phyloP scores from a whole-genome alignment of 2,888 invertebrate species.

The Ormyrus nitidulus region DNA sequence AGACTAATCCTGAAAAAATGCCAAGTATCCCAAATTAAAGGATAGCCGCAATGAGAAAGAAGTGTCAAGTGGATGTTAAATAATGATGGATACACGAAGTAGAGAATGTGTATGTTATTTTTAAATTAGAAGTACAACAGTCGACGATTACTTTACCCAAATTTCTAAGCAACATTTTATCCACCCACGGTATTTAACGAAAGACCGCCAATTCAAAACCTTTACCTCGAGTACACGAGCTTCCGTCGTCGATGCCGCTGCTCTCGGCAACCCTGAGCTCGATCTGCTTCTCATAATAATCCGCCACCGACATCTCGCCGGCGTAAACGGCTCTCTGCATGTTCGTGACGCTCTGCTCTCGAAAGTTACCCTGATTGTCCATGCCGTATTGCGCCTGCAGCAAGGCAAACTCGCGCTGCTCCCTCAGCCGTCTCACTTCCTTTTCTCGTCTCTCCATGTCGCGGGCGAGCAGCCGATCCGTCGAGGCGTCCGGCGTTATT shows the following conservation, averaged over 20 bases:
- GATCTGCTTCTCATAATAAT: slow-evolving; percentile 89
- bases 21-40: too few species aligned
- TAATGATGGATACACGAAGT: too few species aligned
- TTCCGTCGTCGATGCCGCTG: slow-evolving; percentile 88
- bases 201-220: too few species aligned
- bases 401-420: slow-evolving; percentile 88
- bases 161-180: too few species aligned
- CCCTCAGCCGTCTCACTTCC: slow-evolving; percentile 84
- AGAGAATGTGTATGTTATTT: too few species aligned
- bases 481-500: slow-evolving; percentile 73
- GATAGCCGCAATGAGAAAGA: too few species aligned
- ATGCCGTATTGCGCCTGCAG: slow-evolving; percentile 90
- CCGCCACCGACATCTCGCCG: slow-evolving; percentile 89
- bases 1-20: slow-evolving; percentile 72
- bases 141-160: too few species aligned
- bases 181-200: too few species aligned
- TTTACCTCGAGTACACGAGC: slow-evolving; percentile 87
- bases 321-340: slow-evolving; percentile 90
- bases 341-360: slow-evolving; percentile 86
- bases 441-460: slow-evolving; percentile 78
- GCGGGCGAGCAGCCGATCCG: slow-evolving; percentile 77
- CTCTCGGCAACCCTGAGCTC: slow-evolving; percentile 86
- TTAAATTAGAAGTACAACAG: too few species aligned
- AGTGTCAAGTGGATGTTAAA: too few species aligned
- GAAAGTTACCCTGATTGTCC: slow-evolving; percentile 90